Evolutionary conservation across 2,888 invertebrate species (phyloP).

Genomic region (Lasioglossum zephyrum): DNA sequence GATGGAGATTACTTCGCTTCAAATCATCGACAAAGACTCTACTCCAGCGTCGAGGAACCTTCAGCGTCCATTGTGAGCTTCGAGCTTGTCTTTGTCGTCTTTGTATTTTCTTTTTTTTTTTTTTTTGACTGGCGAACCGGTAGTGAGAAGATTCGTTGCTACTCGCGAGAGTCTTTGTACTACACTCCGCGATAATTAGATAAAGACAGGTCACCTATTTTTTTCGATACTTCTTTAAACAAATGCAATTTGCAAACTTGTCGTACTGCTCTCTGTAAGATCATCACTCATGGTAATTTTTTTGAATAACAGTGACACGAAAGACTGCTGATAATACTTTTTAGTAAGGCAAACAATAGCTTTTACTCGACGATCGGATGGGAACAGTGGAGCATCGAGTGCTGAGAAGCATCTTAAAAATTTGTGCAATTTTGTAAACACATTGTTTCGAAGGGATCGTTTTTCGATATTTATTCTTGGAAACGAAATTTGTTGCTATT

Average conservation of each 20-base stretch:
- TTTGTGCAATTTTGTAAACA: not conserved
- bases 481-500: not conserved
- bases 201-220: conserved; percentile 36
- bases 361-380: not conserved
- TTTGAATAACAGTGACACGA: not conserved
- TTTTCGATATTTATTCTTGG: not conserved
- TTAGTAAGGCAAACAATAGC: not conserved
- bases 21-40: not conserved
- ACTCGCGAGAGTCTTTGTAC: conserved; percentile 32
- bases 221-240: conserved; percentile 20
- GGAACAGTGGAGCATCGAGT: not conserved
- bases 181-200: conserved; percentile 28
- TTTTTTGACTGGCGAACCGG: not conserved
- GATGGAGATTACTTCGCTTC: not conserved
- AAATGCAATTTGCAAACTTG: conserved; percentile 18
- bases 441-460: not conserved
- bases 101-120: not conserved
- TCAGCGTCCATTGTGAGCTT: not conserved
- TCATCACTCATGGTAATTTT: conserved; percentile 4
- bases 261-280: conserved; percentile 21
- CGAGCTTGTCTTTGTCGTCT: not conserved
- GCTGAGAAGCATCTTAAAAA: not conserved
- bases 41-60: not conserved
- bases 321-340: conserved; percentile 20
- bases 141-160: conserved; percentile 9